These are phyloP conservation scores for Osmoderma eremita DNA, from an alignment of 2,888 invertebrate genomes.

Conservation along the genomic window DNA sequence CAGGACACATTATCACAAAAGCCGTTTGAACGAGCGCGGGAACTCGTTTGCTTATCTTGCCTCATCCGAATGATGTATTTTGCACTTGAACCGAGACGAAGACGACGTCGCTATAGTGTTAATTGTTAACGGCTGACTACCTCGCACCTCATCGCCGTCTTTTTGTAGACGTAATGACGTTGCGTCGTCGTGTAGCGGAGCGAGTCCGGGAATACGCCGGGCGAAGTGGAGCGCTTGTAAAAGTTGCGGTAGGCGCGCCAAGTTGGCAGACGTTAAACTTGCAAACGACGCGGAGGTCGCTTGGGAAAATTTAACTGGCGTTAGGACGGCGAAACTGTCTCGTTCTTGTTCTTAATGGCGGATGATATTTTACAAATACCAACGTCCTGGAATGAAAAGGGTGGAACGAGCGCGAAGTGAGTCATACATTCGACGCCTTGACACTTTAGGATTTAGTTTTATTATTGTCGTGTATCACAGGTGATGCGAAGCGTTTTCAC, in stretches of 20 bases:
- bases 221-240: slow-evolving; percentile 22
- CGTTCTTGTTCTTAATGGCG: slow-evolving; percentile 32
- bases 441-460: slow-evolving; percentile 11
- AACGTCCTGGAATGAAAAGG: neutral
- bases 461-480: neutral
- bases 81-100: slow-evolving; percentile 13
- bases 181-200: slow-evolving; percentile 1
- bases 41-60: slow-evolving; percentile 31
- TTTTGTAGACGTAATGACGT: slow-evolving; percentile 4
- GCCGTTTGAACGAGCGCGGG: slow-evolving; percentile 6
- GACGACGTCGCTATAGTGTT: slow-evolving; percentile 32
- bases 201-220: neutral
- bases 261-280: slow-evolving; percentile 19
- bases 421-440: neutral
- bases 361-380: slow-evolving; percentile 29
- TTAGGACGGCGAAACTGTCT: slow-evolving; percentile 17
- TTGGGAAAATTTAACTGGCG: slow-evolving; percentile 16
- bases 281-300: neutral
- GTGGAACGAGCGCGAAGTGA: slow-evolving; percentile 2
- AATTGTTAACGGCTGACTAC: slow-evolving; percentile 39
- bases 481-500: too few species aligned
- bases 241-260: slow-evolving; percentile 28
- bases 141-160: slow-evolving; percentile 16
- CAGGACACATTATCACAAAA: too few species aligned
- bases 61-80: slow-evolving; percentile 35